A percentile compares a stretch with the other conserved stretches of the same genome.
These are phyloP conservation scores for Heteronetta atricapilla DNA, from an alignment of 2,113 vertebrate species.

Conservation along the genomic window DNA sequence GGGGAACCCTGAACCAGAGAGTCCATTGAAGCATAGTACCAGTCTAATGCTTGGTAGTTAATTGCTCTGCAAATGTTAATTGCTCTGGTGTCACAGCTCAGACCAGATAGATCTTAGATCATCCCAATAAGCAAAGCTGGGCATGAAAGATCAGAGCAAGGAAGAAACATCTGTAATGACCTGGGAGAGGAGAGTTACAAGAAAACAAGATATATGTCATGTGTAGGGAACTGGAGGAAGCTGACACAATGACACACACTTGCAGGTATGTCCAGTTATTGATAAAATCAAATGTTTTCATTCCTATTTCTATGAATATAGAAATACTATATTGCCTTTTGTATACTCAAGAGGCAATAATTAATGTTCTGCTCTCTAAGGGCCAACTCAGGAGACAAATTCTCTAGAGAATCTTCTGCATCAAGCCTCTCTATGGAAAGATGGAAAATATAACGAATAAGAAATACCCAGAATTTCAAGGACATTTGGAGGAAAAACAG, in stretches of 20 bases:
- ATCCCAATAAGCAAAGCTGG: neutral
- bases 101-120: neutral
- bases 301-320: neutral
- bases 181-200: neutral
- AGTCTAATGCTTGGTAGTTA: neutral
- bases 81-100: accelerated
- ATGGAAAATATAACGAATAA: neutral
- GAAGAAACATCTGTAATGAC: neutral
- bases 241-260: neutral
- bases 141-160: neutral
- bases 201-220: neutral
- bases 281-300: neutral
- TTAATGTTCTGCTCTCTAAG: neutral
- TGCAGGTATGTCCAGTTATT: neutral
- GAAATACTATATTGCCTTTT: too few relatives aligned
- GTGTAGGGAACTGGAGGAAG: neutral
- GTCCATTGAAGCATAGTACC: too few relatives aligned
- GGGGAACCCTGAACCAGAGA: neutral
- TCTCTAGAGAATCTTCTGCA: neutral
- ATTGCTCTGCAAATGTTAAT: too few relatives aligned
- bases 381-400: neutral
- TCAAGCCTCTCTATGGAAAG: neutral
- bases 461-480: neutral
- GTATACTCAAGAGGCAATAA: neutral
- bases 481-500: accelerated